Evolutionary conservation across 53 echinoderm and acorn worm species (phyloP).

Genomic region (Astropecten irregularis): DNA sequence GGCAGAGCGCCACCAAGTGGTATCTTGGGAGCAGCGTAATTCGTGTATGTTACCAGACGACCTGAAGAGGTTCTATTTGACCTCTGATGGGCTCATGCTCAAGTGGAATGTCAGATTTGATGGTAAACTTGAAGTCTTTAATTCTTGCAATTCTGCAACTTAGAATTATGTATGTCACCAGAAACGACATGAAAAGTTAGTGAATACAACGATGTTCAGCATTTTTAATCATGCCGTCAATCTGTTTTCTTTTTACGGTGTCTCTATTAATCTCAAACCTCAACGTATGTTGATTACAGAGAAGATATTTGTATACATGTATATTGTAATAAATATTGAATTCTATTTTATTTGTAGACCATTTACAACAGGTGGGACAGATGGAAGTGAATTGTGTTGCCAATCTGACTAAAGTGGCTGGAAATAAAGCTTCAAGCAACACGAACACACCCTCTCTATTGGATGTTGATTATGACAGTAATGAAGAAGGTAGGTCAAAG

Average conservation of each 20-base stretch:
- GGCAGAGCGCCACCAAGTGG: slow-evolving; percentile 78
- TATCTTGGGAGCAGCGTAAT: slow-evolving; percentile 89
- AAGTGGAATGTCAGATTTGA: slow-evolving; percentile 88
- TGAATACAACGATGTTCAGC: no score
- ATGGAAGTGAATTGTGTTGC: slow-evolving; percentile 79
- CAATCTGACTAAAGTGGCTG: slow-evolving; percentile 69
- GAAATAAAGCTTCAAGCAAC: slow-evolving; percentile 61
- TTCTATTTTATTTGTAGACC: slow-evolving; percentile 64
- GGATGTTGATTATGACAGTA: slow-evolving; percentile 71
- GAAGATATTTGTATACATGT: no score
- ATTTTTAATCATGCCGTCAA: no score
- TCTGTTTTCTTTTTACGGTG: no score
- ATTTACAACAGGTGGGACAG: slow-evolving; percentile 66
- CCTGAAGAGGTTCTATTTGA: slow-evolving; percentile 82
- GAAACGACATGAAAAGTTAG: no score
- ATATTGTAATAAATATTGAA: no score
- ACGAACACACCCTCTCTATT: slow-evolving; percentile 66
- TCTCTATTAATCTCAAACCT: no score
- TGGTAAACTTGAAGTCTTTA: slow-evolving; percentile 69
- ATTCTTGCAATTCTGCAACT: no score
- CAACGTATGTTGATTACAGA: no score
- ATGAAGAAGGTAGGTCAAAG: slow-evolving; percentile 51
- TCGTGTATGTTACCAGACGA: slow-evolving; percentile 87
- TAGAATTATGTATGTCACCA: no score
- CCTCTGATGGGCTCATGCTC: slow-evolving; percentile 82